A percentile compares a stretch with the other conserved stretches of the same genome.
Evolutionary conservation across 2,888 invertebrate genomes (phyloP).

Genomic region (Cryptus viduatorius): DNA sequence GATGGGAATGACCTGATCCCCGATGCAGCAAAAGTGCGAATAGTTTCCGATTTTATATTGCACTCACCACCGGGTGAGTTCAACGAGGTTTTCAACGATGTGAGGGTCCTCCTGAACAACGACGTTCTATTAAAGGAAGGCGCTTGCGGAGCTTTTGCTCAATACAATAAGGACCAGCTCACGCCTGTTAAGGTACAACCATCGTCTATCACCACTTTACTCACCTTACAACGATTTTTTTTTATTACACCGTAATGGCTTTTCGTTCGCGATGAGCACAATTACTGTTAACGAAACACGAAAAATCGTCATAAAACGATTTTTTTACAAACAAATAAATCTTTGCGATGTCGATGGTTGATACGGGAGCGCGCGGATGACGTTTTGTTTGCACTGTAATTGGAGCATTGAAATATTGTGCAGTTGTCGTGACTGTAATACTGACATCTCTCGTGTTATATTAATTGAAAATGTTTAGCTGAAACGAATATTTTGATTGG

Average conservation of each 20-base stretch:
- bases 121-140: conserved; percentile 98
- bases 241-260: neutral
- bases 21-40: conserved; percentile 97
- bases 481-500: neutral
- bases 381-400: conserved; percentile 69
- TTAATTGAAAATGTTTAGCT: neutral
- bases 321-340: neutral
- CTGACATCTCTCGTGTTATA: neutral
- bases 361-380: conserved; percentile 52
- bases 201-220: conserved; percentile 58
- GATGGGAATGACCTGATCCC: conserved; percentile 93
- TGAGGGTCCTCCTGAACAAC: conserved; percentile 96
- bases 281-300: neutral
- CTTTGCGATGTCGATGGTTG: conserved; percentile 14
- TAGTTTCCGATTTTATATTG: conserved; percentile 98
- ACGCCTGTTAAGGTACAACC: conserved; percentile 92
- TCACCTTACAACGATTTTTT: conserved; percentile 70
- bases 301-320: neutral
- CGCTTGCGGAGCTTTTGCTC: conserved; percentile 97
- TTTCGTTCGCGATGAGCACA: neutral
- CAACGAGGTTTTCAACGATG: conserved; percentile 99
- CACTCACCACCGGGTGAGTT: conserved; percentile 99
- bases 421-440: conserved; percentile 26
- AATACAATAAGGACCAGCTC: conserved; percentile 99
- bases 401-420: conserved; percentile 68